Base-by-base conservation (phyloP, 2,888 invertebrate genomes). In the Ormyrus thymus region DNA sequence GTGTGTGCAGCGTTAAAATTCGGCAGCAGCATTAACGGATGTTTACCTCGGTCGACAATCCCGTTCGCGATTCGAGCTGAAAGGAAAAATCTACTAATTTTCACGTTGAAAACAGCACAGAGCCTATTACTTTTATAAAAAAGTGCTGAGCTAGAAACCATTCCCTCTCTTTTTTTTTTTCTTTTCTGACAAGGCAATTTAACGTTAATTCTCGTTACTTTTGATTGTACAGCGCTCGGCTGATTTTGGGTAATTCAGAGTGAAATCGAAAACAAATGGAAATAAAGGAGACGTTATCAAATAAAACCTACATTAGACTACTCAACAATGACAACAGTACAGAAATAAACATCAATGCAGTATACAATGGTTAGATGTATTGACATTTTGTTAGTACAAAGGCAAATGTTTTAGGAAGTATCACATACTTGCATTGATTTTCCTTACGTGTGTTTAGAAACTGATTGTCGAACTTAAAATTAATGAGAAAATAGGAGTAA, bases 51-150 rank as follows among this genome's bases (percentile, higher is more conserved):
- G 80, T 76, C 78, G 81, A 78, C 73, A 80, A 79, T 79, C 76
- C 78, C 80, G 81, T 79, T 81, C 81, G 81, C 81, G 78, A 81
- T 81, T 79, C 80, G 81, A 78, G 81, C 78, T 78, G 81, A 81
- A 81, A 81, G 78, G 78, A 80, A 79, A 79, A 81, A 73, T 81
- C 81, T 79, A 81, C 81, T 79, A 74, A 72, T 81, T 79, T 81
- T 77, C 70, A 78, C 81, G 72, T 81, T 75, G 55, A 76, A 65
- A 50, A 74, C 61, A 76, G 46, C 48, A 55, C 48, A 55, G 10
- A 62, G 62, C 45, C 43, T 76, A 43, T 29, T 73, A 11, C 50
- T 65, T 75, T 66, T 61, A 59, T 69, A 66, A 29, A 29, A 29
- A 29, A 65, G 46, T 66, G 51, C 50, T 79, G 75, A 66, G 68